Evolutionary conservation across 2,888 invertebrate genomes (phyloP).

Genomic region (Masnerella sp.): DNA sequence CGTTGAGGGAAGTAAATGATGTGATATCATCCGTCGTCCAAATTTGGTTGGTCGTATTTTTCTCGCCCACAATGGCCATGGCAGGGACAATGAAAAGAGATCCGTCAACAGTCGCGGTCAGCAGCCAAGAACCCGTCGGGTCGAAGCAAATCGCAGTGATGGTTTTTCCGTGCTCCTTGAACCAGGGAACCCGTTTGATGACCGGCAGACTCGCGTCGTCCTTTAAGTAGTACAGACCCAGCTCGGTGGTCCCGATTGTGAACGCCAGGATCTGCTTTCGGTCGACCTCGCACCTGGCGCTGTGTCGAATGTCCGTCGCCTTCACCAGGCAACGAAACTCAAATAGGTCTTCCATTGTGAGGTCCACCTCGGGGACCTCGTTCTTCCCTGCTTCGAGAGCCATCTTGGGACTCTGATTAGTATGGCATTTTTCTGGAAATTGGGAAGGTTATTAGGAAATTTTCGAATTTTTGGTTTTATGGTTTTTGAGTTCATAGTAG

Average conservation of each 20-base stretch:
- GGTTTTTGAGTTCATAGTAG: too few species aligned
- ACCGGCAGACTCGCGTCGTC: conserved; percentile 66
- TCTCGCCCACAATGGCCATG: conserved; percentile 80
- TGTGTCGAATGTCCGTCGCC: conserved; percentile 69
- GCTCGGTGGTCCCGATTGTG: conserved; percentile 69
- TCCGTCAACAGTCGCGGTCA: conserved; percentile 80
- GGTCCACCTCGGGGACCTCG: conserved; percentile 50
- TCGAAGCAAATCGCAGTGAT: conserved; percentile 85
- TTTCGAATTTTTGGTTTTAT: too few species aligned
- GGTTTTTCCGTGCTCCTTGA: conserved; percentile 69
- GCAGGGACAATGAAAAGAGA: conserved; percentile 82
- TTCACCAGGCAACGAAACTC: conserved; percentile 73
- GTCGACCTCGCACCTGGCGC: conserved; percentile 70
- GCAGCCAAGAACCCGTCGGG: conserved; percentile 88
- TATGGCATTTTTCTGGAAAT: conserved; percentile 13
- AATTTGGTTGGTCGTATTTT: conserved; percentile 79
- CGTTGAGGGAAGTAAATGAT: conserved; percentile 75
- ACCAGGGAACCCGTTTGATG: conserved; percentile 74
- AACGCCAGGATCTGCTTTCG: conserved; percentile 72
- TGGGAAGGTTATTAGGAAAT: too few species aligned
- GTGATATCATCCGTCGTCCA: conserved; percentile 82
- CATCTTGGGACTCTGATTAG: too few species aligned
- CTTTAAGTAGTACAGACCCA: conserved; percentile 72
- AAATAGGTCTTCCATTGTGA: conserved; percentile 69
- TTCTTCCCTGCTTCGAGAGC: conserved; percentile 36